phyloP scores from a whole-genome alignment of 2,888 invertebrate species.

The Sarcophaga carnaria region DNA sequence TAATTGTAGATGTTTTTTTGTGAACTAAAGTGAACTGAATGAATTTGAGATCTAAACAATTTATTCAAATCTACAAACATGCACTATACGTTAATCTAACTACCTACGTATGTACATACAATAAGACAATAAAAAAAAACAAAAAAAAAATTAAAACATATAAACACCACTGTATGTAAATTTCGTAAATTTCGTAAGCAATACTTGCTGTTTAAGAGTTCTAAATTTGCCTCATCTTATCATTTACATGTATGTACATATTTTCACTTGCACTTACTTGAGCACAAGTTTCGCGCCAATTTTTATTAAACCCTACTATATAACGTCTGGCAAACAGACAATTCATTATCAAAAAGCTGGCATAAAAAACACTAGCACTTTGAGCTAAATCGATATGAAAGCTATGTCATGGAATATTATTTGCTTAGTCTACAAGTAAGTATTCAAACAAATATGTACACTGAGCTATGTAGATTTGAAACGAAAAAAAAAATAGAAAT shows the following conservation, averaged over 20 bases:
- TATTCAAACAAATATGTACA: not conserved
- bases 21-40: constrained; percentile 52
- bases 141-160: constrained; percentile 19
- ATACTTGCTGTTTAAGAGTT: constrained; percentile 25
- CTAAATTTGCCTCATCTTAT: constrained; percentile 37
- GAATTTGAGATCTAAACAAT: constrained; percentile 67
- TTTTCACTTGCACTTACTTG: constrained; percentile 67
- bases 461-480: constrained; percentile 9
- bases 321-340: not conserved
- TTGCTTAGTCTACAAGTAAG: constrained; percentile 37
- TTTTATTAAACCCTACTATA: constrained; percentile 62
- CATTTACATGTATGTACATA: constrained; percentile 26
- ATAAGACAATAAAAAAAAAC: constrained; percentile 33
- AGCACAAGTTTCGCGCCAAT: constrained; percentile 75
- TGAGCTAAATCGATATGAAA: constrained; percentile 31
- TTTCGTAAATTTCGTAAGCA: constrained; percentile 16
- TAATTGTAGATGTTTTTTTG: constrained; percentile 60
- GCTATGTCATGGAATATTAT: not conserved
- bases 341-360: constrained; percentile 5
- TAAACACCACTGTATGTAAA: not conserved
- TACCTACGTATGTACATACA: not conserved
- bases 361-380: constrained; percentile 46
- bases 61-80: constrained; percentile 56
- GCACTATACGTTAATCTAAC: not conserved
- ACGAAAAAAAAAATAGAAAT: constrained; percentile 33